Evolutionary conservation across 2,797 vertebrate species (phyloP), one percentile per base, ranked within the genome.

Genomic region (Enteromius treurensis): DNA sequence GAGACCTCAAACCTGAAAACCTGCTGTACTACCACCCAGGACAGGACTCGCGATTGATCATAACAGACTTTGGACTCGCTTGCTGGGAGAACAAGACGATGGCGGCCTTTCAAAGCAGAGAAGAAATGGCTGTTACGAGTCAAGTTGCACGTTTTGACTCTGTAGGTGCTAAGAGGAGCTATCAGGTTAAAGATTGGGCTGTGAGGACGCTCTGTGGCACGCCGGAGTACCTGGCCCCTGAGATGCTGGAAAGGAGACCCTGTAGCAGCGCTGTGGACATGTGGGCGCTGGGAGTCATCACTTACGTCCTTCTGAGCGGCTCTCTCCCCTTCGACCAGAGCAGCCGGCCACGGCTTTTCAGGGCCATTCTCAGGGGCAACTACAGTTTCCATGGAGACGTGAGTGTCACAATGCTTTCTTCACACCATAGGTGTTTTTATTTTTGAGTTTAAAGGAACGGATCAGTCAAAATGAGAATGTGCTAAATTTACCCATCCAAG

Each of bases 1-100:
- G 91, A 26, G 92, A 93, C 17, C 29, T 94, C 45, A 93, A 94
- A 87, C 91, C 92, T 1, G 91, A 93, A 86, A 94, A 93, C 58
- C 87, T 93, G 0, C 87, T 93, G 0, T 92, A 92, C 86, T 93
- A 93, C 87, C 92, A 93, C 60, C 92, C 93, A 0, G 91, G 91
- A 14, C 75, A 81, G 0, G 91, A 94, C 77, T 93, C 92, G 40
- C 90, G 91, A 37, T 86, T 93, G 70, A 87, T 94, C 1, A 89
- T 93, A 42, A 93, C 91, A 0, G 92, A 93, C 84, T 95, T 95
- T 75, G 92, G 93, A 17, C 85, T 93, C 74, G 92, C 91, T 14
- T 85, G 90, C 40, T 92, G 90, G 74, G 89, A 84, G 0, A 78
- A 81, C 34, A 51, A 78, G 74, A 71, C 32, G 19, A 49, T 40